phyloP scores from a whole-genome alignment of 2,797 vertebrate genomes.

The Scyliorhinus canicula region DNA sequence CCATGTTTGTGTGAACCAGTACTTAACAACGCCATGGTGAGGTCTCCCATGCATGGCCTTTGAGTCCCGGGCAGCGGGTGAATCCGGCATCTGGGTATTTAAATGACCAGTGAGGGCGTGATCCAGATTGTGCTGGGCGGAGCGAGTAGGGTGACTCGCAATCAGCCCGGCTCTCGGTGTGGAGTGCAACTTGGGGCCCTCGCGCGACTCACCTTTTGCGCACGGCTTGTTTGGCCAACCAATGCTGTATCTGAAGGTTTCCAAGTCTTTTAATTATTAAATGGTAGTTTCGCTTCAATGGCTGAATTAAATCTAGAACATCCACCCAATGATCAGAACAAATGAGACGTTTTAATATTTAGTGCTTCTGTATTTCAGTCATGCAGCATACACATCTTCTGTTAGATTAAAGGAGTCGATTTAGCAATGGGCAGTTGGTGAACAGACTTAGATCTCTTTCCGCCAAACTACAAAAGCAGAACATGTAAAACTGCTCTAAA shows the following conservation, averaged over 20 bases:
- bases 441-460: not conserved
- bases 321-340: not conserved
- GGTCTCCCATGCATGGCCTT: too few species aligned
- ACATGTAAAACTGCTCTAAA: not conserved
- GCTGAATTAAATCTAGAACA: not conserved
- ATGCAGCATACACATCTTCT: not conserved
- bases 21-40: too few species aligned
- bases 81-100: too few species aligned
- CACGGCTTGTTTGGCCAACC: not conserved
- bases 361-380: not conserved
- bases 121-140: too few species aligned
- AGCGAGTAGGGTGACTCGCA: too few species aligned
- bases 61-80: too few species aligned
- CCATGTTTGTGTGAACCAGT: too few species aligned
- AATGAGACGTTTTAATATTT: not conserved
- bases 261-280: not conserved
- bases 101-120: too few species aligned
- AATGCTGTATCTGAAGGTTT: not conserved
- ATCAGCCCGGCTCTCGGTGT: too few species aligned
- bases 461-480: not conserved
- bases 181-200: too few species aligned
- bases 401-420: not conserved
- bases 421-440: not conserved
- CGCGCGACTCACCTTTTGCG: too few species aligned
- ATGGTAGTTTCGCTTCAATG: not conserved